These are phyloP conservation scores for Thamnophis sirtalis DNA, from an alignment of 2,113 vertebrate species.

Conservation along the genomic window DNA sequence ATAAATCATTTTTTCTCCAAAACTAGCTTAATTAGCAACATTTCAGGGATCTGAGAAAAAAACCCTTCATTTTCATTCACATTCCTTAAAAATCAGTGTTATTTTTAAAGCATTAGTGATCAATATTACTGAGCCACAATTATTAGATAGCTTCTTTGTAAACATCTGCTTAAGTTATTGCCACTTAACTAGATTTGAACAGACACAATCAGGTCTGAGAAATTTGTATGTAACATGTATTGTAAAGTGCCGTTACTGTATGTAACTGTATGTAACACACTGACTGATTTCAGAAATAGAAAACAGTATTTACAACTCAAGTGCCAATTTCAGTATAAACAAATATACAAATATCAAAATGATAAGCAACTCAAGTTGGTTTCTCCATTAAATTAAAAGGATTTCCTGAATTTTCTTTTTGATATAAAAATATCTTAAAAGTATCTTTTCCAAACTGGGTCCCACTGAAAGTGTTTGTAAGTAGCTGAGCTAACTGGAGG, in stretches of 20 bases:
- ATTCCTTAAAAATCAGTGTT: constrained; percentile 26
- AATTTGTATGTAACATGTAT: constrained; percentile 29
- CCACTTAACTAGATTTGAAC: constrained; percentile 31
- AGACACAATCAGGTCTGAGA: constrained; percentile 31
- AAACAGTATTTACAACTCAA: constrained; percentile 39
- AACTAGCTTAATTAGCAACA: constrained; percentile 26
- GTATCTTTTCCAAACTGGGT: constrained; percentile 31
- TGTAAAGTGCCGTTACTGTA: constrained; percentile 15
- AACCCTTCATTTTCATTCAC: background rate
- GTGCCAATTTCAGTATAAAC: constrained; percentile 2
- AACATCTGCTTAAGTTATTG: constrained; percentile 34
- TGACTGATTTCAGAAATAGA: constrained; percentile 30
- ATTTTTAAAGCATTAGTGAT: constrained; percentile 15
- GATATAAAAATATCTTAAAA: constrained; percentile 25
- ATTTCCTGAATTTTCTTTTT: background rate
- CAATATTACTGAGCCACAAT: constrained; percentile 2
- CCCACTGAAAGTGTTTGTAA: constrained; percentile 19
- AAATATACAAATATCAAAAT: constrained; percentile 34
- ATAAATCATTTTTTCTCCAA: constrained; percentile 30
- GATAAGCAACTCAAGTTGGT: constrained; percentile 29
- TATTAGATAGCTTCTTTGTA: constrained; percentile 40
- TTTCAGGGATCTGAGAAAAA: constrained; percentile 3
- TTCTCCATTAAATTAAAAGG: constrained; percentile 38
- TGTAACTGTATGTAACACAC: background rate
- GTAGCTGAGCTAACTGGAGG: constrained; percentile 22